These are phyloP conservation scores for Phortica variegata DNA, from an alignment of 1,140 invertebrate species.

Conservation along the genomic window DNA sequence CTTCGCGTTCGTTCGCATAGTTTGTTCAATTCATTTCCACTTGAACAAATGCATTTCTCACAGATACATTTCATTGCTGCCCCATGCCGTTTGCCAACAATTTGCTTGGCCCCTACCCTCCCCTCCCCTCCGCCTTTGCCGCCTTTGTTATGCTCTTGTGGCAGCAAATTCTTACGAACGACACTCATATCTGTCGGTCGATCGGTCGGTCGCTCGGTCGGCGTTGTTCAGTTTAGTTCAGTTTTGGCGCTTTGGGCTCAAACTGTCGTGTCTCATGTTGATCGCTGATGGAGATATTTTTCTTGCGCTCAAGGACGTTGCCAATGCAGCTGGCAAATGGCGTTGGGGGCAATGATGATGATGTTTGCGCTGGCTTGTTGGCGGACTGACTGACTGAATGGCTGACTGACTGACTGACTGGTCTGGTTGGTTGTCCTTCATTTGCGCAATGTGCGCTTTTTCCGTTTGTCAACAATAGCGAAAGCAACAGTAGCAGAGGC, in stretches of 20 bases:
- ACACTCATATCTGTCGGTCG: no score
- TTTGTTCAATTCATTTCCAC: constrained; percentile 51
- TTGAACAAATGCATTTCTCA: constrained; percentile 52
- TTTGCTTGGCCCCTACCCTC: background rate
- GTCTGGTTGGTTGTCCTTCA: background rate
- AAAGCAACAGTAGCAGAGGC: constrained; percentile 3
- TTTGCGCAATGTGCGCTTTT: background rate
- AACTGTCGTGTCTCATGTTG: constrained; percentile 27
- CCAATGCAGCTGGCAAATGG: constrained; percentile 11
- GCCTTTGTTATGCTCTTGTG: background rate
- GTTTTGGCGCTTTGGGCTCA: no score
- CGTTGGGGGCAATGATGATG: no score
- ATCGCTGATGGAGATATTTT: constrained; percentile 45
- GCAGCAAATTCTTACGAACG: no score
- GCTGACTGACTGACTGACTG: background rate
- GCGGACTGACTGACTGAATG: constrained; percentile 19
- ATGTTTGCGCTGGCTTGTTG: constrained; percentile 8
- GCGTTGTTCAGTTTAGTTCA: no score
- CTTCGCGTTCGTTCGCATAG: constrained; percentile 17
- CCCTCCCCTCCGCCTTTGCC: constrained; percentile 1
- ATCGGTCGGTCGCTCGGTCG: no score
- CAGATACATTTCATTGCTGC: constrained; percentile 14
- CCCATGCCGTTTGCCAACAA: background rate
- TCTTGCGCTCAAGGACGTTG: background rate
- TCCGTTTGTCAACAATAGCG: constrained; percentile 7